phyloP scores from a whole-genome alignment of 2,797 vertebrate genomes.

The Acipenser transmontanus region DNA sequence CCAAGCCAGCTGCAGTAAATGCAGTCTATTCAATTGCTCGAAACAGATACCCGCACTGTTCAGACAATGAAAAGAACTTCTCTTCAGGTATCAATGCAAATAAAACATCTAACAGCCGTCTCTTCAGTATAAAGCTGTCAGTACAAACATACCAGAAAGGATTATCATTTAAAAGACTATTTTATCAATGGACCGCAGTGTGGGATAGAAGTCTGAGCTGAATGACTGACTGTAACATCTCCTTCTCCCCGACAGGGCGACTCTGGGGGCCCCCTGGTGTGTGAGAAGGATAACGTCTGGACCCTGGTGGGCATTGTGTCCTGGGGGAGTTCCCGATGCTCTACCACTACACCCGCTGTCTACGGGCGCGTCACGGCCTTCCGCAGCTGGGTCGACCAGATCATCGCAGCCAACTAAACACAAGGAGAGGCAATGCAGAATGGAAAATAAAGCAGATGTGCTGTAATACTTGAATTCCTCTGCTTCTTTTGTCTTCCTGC shows the following conservation, averaged over 20 bases:
- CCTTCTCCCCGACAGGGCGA: conserved; percentile 50
- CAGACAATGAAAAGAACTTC: too few relatives aligned
- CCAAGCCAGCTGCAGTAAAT: too few relatives aligned
- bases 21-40: too few relatives aligned
- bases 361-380: conserved; percentile 61
- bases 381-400: conserved; percentile 53
- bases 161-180: too few relatives aligned
- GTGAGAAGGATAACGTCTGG: conserved; percentile 59
- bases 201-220: background rate
- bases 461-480: background rate
- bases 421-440: too few relatives aligned
- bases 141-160: too few relatives aligned
- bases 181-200: background rate
- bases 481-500: background rate
- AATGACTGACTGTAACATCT: too few relatives aligned
- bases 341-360: conserved; percentile 41
- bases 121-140: too few relatives aligned
- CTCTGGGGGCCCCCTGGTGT: conserved; percentile 72
- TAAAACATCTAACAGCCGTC: too few relatives aligned
- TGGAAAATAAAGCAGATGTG: too few relatives aligned
- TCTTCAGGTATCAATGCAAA: too few relatives aligned
- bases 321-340: conserved; percentile 65
- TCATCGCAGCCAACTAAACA: conserved; percentile 57
- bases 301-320: conserved; percentile 72
- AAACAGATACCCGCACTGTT: too few relatives aligned